Evolutionary conservation across 2,113 vertebrate genomes (phyloP).

Genomic region (Prinia subflava): DNA sequence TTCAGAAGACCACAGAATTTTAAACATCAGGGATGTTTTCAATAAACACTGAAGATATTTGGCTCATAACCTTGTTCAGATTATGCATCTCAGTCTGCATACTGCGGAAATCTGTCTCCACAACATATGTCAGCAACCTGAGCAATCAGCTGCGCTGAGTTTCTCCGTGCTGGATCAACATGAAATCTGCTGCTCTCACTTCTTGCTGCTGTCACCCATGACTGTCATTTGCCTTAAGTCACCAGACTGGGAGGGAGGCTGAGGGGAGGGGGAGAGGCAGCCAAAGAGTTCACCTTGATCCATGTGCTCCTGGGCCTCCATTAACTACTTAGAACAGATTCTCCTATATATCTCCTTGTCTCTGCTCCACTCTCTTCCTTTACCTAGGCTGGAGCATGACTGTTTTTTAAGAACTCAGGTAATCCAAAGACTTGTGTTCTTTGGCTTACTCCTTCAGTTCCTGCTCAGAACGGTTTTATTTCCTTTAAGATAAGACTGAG

Average conservation of each 20-base stretch:
- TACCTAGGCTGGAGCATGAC: neutral
- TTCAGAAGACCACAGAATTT: slow-evolving; percentile 56
- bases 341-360: neutral
- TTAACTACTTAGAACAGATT: neutral
- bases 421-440: neutral
- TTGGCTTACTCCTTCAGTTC: neutral
- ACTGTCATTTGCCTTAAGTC: neutral
- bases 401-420: neutral
- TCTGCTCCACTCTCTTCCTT: neutral
- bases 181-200: neutral
- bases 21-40: slow-evolving; percentile 71
- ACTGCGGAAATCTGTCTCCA: slow-evolving; percentile 65
- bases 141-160: neutral
- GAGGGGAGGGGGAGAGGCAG: neutral
- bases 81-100: slow-evolving; percentile 61
- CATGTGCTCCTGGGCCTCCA: neutral
- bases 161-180: neutral
- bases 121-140: slow-evolving; percentile 66
- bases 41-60: slow-evolving; percentile 69
- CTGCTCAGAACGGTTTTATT: neutral
- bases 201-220: neutral
- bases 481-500: neutral
- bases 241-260: no score
- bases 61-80: slow-evolving; percentile 49
- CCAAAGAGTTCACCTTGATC: neutral